These are phyloP conservation scores for Leptinotarsa defecta DNA, from an alignment of 1,140 invertebrate species.

Conservation along the genomic window DNA sequence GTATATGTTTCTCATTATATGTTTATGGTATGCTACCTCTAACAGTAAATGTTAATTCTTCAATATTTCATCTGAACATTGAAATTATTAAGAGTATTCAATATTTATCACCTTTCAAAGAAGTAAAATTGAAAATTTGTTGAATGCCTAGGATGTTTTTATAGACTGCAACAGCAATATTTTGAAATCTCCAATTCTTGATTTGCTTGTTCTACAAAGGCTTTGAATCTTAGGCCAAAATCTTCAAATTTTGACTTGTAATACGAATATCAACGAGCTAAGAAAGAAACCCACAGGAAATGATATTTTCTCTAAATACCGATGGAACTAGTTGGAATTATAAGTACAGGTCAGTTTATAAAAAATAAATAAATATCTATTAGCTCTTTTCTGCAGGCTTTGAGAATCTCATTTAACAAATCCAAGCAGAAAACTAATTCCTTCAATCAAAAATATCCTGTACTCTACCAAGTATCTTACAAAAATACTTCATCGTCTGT, in stretches of 20 bases:
- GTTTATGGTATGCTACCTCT: constrained; percentile 27
- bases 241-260: constrained; percentile 25
- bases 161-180: constrained; percentile 2
- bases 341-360: constrained; percentile 29
- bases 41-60: constrained; percentile 30
- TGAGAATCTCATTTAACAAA: constrained; percentile 9
- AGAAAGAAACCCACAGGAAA: constrained; percentile 31
- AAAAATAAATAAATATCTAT: constrained; percentile 31
- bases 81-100: constrained; percentile 30
- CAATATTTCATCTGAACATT: constrained; percentile 25
- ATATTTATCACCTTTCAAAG: constrained; percentile 18
- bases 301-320: constrained; percentile 22
- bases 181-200: constrained; percentile 23
- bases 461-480: constrained; percentile 28
- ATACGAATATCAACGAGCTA: constrained; percentile 24
- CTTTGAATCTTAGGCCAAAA: constrained; percentile 25
- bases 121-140: constrained; percentile 2
- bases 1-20: constrained; percentile 18
- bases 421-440: constrained; percentile 16
- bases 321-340: constrained; percentile 23
- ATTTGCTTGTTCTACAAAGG: constrained; percentile 15
- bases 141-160: constrained; percentile 12
- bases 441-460: constrained; percentile 23
- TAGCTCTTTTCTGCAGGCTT: background rate
- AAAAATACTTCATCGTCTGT: constrained; percentile 41